Evolutionary conservation across 2,888 invertebrate species (phyloP).

Genomic region (Apocheima hispidaria): DNA sequence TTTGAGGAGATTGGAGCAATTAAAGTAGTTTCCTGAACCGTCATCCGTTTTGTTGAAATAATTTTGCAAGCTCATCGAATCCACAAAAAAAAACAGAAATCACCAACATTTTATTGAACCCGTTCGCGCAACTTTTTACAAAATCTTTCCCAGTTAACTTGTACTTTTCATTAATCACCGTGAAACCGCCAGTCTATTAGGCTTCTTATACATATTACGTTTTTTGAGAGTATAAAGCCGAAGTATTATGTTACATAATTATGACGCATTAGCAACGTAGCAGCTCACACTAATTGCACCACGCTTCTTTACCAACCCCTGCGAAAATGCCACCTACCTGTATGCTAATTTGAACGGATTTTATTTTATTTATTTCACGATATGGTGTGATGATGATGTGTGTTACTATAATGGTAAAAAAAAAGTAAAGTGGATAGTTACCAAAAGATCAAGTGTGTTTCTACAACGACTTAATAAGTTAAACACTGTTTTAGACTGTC

Average conservation of each 20-base stretch:
- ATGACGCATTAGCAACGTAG: too few relatives aligned
- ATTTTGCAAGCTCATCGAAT: neutral
- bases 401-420: too few relatives aligned
- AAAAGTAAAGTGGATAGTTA: too few relatives aligned
- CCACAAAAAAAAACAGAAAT: constrained; percentile 1
- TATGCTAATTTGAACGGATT: too few relatives aligned
- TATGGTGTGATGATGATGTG: too few relatives aligned
- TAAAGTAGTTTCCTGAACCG: neutral
- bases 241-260: neutral
- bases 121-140: constrained; percentile 10
- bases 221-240: neutral
- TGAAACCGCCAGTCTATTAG: constrained; percentile 51
- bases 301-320: too few relatives aligned
- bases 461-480: too few relatives aligned
- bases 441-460: too few relatives aligned
- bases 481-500: too few relatives aligned
- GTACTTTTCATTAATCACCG: constrained; percentile 28
- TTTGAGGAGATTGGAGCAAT: neutral
- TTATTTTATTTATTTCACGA: too few relatives aligned
- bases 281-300: too few relatives aligned
- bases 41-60: neutral
- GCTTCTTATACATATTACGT: neutral
- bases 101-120: constrained; percentile 8
- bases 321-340: too few relatives aligned
- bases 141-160: constrained; percentile 24